Evolutionary conservation across 2,888 invertebrate genomes (phyloP), one percentile per base, ranked within the genome.

Genomic region (Tetragonula carbonaria): DNA sequence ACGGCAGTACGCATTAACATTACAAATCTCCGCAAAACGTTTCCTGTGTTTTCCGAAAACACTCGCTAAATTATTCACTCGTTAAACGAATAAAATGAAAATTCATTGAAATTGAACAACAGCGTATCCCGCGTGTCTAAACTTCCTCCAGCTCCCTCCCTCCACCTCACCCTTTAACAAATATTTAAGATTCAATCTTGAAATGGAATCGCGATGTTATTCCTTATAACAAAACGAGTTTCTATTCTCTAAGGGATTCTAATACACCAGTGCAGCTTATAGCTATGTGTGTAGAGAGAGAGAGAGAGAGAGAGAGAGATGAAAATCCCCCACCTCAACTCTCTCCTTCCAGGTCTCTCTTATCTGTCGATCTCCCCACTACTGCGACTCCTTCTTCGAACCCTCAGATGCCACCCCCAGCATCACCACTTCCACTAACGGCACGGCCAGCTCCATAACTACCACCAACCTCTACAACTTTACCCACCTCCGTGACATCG

Each of bases 351-450:
- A 70, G 21, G 82, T 85, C 87, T 83, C 87, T 87, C 87, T 80
- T 86, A 86, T 90, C 84, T 84, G 78, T 78, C 78, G 84, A 85
- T 86, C 82, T 81, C 89, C 86, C 87, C 86, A 86, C 84, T 86
- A 82, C 82, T 66, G 62, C 23, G 55, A 71, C 83, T 86, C 87
- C 86, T 85, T 86, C 88, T 85, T 88, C 77, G 84, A 85, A 85
- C 83, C 89, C 86, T 89, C 86, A 86, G 85, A 89, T 89, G 82
- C 89, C 89, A 89, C 89, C 89, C 86, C 87, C 89, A 86, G 74
- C 86, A 76, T 82, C 72, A 67, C 80, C 86, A 76, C 79, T 76
- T 82, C 88, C 87, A 82, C 87, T 87, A 87, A 80, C 88, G 74
- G 83, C 80, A 78, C 80, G 51, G 76, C 82, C 73, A 67, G 79